These are phyloP conservation scores for Girardinichthys multiradiatus DNA, from an alignment of 2,113 vertebrate species.

Conservation along the genomic window DNA sequence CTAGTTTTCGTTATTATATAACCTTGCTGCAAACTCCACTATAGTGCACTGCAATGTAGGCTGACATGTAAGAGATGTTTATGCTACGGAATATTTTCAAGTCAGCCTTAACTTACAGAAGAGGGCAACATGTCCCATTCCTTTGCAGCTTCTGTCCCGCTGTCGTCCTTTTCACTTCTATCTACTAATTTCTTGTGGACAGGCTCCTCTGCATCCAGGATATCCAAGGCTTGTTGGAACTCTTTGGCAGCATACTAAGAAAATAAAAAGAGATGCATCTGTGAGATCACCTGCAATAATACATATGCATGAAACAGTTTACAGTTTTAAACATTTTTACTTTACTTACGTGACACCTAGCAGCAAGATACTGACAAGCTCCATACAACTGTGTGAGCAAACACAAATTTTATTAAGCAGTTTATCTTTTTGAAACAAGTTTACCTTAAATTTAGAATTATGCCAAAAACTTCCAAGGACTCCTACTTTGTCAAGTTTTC, in stretches of 20 bases:
- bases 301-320: neutral
- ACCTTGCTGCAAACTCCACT: no score
- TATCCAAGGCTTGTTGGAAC: conserved; percentile 96
- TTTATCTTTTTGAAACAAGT: neutral
- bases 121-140: conserved; percentile 95
- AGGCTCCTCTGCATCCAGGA: conserved; percentile 94
- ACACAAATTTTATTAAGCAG: neutral
- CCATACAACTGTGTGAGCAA: conserved; percentile 85
- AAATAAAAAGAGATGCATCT: conserved; percentile 7
- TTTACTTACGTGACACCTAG: conserved; percentile 95
- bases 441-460: neutral
- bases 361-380: conserved; percentile 97
- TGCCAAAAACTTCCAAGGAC: neutral
- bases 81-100: neutral
- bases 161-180: conserved; percentile 88
- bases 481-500: conserved; percentile 93
- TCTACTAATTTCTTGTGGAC: conserved; percentile 91
- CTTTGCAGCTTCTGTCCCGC: conserved; percentile 81
- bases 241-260: conserved; percentile 96
- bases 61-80: no score
- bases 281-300: neutral
- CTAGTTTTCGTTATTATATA: no score
- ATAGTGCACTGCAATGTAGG: no score
- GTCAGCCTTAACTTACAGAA: conserved; percentile 83
- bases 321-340: neutral